Conservation (phyloP, 2,888 invertebrate genomes). For the Oscheius sp. region DNA sequence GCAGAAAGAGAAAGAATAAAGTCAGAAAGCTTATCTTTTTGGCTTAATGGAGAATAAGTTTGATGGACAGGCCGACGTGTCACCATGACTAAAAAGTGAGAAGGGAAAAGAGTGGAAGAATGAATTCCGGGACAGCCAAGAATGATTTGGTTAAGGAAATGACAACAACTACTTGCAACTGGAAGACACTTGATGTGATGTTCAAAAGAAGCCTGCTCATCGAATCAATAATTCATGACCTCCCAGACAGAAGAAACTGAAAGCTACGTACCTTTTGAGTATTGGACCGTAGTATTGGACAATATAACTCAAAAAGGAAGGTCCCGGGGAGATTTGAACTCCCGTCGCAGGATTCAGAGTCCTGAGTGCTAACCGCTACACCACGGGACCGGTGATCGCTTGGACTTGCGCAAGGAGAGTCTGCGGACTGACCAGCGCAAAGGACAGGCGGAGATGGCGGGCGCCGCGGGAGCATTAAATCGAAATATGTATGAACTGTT, state of each 20-base stretch:
- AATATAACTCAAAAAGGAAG: slow-evolving; percentile 6
- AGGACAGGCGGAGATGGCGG: too few species aligned
- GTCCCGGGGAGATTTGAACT: slow-evolving; percentile 42
- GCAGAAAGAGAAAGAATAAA: background rate
- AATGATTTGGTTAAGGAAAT: background rate
- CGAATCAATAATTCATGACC: too few species aligned
- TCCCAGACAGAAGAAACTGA: too few species aligned
- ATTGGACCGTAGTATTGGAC: too few species aligned
- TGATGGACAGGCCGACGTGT: slow-evolving; percentile 35
- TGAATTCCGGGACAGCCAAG: background rate
- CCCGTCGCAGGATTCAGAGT: slow-evolving; percentile 60
- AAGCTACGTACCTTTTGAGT: too few species aligned
- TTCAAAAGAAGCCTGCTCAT: too few species aligned
- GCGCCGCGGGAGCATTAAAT: too few species aligned
- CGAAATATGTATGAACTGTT: background rate
- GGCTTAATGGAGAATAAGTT: slow-evolving; percentile 17
- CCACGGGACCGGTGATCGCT: slow-evolving; percentile 76
- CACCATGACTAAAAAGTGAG: background rate
- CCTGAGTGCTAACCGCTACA: slow-evolving; percentile 60
- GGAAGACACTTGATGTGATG: too few species aligned
- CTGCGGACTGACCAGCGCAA: too few species aligned
- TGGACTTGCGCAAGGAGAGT: too few species aligned
- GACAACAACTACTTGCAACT: background rate
- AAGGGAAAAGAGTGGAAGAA: background rate
- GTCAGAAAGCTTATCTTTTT: slow-evolving; percentile 3